Conservation (phyloP, 2,113 vertebrate species). For the Phainopepla nitens region DNA sequence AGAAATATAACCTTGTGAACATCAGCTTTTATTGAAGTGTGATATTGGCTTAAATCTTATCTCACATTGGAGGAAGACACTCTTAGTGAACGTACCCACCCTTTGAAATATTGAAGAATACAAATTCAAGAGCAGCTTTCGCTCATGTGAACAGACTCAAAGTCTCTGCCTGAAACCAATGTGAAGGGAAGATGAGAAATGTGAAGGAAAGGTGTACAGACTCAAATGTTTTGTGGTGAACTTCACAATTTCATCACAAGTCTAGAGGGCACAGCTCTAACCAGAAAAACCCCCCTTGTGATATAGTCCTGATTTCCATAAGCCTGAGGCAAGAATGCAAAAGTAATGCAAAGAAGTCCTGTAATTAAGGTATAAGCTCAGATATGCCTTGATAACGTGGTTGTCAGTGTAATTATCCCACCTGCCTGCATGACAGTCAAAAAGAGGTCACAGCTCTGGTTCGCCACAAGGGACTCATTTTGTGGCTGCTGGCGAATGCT, state of each 20-base stretch:
- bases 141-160: neutral
- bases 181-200: neutral
- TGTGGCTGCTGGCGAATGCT: rapidly evolving
- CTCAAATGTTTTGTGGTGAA: neutral
- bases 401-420: neutral
- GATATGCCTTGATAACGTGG: neutral
- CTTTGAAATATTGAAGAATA: neutral
- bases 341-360: neutral
- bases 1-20: neutral
- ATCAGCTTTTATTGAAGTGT: neutral
- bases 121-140: neutral
- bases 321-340: neutral
- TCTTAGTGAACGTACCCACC: neutral
- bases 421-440: neutral
- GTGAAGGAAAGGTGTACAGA: neutral
- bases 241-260: neutral
- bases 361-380: neutral
- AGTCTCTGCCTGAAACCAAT: neutral
- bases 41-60: neutral
- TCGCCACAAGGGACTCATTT: neutral
- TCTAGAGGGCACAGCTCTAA: neutral
- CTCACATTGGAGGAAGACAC: neutral
- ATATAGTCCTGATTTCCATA: neutral
- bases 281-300: neutral
- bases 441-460: neutral